Evolutionary conservation across 1,140 invertebrate species (phyloP).

Genomic region (Aethina tumida): DNA sequence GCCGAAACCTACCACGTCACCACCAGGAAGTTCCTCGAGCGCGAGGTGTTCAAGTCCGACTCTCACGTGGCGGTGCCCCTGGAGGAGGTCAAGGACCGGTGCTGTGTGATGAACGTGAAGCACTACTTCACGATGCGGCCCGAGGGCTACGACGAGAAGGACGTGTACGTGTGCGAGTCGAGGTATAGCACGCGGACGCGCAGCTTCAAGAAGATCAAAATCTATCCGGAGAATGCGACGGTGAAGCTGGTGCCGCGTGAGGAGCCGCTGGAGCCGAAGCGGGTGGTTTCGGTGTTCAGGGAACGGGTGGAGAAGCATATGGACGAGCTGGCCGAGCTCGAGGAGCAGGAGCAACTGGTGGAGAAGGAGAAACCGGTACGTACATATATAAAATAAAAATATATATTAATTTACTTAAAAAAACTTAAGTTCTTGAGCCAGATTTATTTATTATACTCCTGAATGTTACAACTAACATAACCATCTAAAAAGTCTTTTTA

Average conservation of each 20-base stretch:
- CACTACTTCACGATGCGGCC: constrained; percentile 89
- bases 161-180: constrained; percentile 96
- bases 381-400: too few relatives aligned
- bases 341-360: constrained; percentile 64
- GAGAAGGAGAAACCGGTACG: constrained; percentile 71
- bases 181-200: constrained; percentile 78
- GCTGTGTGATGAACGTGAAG: constrained; percentile 89
- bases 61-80: constrained; percentile 73
- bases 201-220: constrained; percentile 86
- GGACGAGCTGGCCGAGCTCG: constrained; percentile 78
- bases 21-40: constrained; percentile 89
- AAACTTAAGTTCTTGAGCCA: too few relatives aligned
- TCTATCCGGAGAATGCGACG: constrained; percentile 65
- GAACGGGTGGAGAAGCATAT: constrained; percentile 85
- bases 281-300: constrained; percentile 88
- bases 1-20: constrained; percentile 91
- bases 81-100: constrained; percentile 82
- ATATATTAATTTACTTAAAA: too few relatives aligned
- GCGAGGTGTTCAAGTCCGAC: constrained; percentile 95
- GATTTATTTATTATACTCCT: too few relatives aligned
- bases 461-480: constrained; percentile 7
- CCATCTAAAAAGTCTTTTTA: constrained; percentile 7
- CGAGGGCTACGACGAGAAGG: constrained; percentile 81
- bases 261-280: constrained; percentile 65
- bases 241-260: constrained; percentile 60